phyloP scores from a whole-genome alignment of 2,797 vertebrate genomes.

The Lagocephalus sceleratus region DNA sequence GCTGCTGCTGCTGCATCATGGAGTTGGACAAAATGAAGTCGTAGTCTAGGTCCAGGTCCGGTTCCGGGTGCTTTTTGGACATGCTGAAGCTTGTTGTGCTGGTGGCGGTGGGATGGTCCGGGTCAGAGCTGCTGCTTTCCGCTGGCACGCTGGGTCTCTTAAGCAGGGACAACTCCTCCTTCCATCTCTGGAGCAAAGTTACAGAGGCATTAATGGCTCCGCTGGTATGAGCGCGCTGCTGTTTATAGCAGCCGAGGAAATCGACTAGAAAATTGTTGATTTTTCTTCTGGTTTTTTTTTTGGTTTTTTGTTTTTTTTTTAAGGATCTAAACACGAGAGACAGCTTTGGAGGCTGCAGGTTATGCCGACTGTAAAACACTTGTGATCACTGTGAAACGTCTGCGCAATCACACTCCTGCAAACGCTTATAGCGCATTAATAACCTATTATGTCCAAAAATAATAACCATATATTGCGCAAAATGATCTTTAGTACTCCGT shows the following conservation, averaged over 20 bases:
- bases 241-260: constrained; percentile 4
- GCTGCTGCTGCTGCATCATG: constrained; percentile 83
- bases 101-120: constrained; percentile 65
- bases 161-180: constrained; percentile 89
- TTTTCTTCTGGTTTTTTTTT: background rate
- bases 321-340: constrained; percentile 3
- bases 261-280: constrained; percentile 7
- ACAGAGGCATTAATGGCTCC: constrained; percentile 36
- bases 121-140: constrained; percentile 73
- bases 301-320: background rate
- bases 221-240: constrained; percentile 1
- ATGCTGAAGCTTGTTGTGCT: constrained; percentile 67
- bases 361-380: background rate
- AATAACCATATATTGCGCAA: background rate
- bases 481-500: constrained; percentile 2
- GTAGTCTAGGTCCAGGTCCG: constrained; percentile 91
- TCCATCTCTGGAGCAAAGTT: constrained; percentile 85
- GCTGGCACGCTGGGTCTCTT: constrained; percentile 80
- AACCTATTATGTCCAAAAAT: background rate
- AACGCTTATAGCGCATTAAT: background rate
- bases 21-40: constrained; percentile 98
- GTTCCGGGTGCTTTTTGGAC: constrained; percentile 84
- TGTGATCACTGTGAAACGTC: no score
- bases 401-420: background rate
- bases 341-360: constrained; percentile 36